A percentile compares a stretch with the other conserved stretches of the same genome.
Conservation (phyloP, 2,888 invertebrate species). For the Chrysomela aeneicollis region DNA sequence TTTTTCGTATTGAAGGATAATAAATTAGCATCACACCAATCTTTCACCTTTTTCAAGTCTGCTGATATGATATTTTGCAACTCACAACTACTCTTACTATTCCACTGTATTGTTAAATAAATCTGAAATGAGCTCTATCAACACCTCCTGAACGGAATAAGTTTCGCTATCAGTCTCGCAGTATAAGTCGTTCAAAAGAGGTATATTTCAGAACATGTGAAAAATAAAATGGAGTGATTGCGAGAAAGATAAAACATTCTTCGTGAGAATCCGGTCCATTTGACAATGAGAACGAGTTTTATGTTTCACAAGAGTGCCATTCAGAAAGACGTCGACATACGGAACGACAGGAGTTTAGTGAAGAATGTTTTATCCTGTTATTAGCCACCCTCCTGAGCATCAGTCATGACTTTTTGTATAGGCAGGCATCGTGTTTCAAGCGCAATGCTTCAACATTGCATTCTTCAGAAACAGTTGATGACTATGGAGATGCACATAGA, state of each 20-base stretch:
- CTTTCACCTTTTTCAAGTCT: too few species aligned
- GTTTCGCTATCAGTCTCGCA: too few species aligned
- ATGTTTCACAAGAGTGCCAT: constrained; percentile 3
- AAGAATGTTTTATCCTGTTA: background rate
- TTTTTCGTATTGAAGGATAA: too few species aligned
- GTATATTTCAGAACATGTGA: background rate
- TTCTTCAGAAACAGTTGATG: background rate
- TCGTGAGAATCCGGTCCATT: background rate
- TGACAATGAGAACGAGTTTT: constrained; percentile 5
- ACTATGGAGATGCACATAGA: too few species aligned
- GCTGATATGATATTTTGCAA: too few species aligned
- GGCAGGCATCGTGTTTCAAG: background rate
- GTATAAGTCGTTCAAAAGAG: background rate
- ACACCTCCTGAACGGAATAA: too few species aligned
- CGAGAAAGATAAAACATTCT: background rate
- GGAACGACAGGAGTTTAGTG: background rate
- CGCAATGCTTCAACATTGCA: background rate
- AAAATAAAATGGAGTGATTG: background rate
- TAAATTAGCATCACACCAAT: too few species aligned
- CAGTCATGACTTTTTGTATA: background rate
- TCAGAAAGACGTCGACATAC: background rate
- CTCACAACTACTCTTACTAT: too few species aligned
- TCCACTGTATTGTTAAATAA: too few species aligned
- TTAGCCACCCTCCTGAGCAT: background rate
- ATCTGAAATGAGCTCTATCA: too few species aligned